Evolutionary conservation across 2,888 invertebrate genomes (phyloP), one percentile per base, ranked within the genome.

Genomic region (Graphium colonna): DNA sequence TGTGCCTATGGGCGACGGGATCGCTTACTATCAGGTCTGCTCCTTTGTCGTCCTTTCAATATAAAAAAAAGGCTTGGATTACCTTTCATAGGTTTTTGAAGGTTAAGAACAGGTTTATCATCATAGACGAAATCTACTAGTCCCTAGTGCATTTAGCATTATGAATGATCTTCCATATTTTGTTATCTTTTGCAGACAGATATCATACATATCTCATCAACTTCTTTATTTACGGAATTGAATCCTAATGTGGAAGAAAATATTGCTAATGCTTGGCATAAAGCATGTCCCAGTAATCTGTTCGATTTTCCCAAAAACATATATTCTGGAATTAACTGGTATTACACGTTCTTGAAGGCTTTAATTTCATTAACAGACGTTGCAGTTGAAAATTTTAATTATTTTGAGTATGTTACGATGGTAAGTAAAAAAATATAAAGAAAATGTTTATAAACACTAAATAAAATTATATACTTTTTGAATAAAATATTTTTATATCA

Each of bases 201-300:
- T 51, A 13, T 66, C n/a, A 69, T 77, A 15, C 69, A 71, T 43
- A 52, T 83, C 10, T 67, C 74, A 17, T 65, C 80, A 13, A 78
- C 79, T 0, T 82, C 81, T 64, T 58, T 66, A 1, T 65, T 71
- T 16, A 56, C 57, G 3, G 66, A 62, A 38, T 58, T 63, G 1
- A 66, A 71, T 17, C 58, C 61, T 26, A 59, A 45, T 13, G 28
- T 79, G n/a, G 72, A 75, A 33, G 67, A 67, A 0, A 61, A 58
- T 3, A 10, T 82, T 1, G 51, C 76, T 0, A 63, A 61, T 26
- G 64, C 69, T 1, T 87, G 86, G 88, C 52, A 55, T 10, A 75
- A 66, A 49, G 65, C 63, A 1, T 86, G 87, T 43, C 74, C 75
- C 0, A 65, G 67, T 18, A 60, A 54, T 21, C 51, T 61, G 1